phyloP scores from a whole-genome alignment of 92 coral and sea anemone genomes.

The Phenganax stokvisi region DNA sequence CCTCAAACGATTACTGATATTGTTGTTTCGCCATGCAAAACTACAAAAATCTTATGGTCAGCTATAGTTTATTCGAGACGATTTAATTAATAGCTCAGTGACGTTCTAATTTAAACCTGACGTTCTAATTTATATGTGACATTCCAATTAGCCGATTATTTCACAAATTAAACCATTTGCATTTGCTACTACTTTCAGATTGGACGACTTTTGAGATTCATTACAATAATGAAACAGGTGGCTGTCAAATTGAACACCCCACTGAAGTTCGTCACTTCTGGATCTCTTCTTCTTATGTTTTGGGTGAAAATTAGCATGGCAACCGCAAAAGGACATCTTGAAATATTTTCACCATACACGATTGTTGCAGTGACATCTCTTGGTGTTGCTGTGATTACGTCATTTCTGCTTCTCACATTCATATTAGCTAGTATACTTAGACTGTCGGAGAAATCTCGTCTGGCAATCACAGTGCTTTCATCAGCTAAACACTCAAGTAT shows the following conservation, averaged over 20 bases:
- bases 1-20: too few species aligned
- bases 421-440: not conserved
- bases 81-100: too few species aligned
- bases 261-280: slow-evolving; percentile 15
- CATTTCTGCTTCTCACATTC: slow-evolving; percentile 1
- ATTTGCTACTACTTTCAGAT: not conserved
- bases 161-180: too few species aligned
- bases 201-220: slow-evolving; percentile 5
- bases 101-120: too few species aligned
- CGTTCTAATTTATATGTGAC: too few species aligned
- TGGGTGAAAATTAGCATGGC: slow-evolving; percentile 12
- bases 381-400: slow-evolving; percentile 6
- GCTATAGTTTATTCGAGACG: too few species aligned
- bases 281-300: slow-evolving; percentile 4
- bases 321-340: slow-evolving; percentile 12
- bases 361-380: not conserved
- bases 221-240: not conserved
- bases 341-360: not conserved
- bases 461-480: slow-evolving; percentile 11
- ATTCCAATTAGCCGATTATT: too few species aligned
- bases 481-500: slow-evolving; percentile 8
- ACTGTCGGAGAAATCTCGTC: not conserved
- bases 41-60: too few species aligned
- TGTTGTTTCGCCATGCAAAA: too few species aligned
- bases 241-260: not conserved